phyloP scores from a whole-genome alignment of 2,797 vertebrate species.

The Hydrophis major region DNA sequence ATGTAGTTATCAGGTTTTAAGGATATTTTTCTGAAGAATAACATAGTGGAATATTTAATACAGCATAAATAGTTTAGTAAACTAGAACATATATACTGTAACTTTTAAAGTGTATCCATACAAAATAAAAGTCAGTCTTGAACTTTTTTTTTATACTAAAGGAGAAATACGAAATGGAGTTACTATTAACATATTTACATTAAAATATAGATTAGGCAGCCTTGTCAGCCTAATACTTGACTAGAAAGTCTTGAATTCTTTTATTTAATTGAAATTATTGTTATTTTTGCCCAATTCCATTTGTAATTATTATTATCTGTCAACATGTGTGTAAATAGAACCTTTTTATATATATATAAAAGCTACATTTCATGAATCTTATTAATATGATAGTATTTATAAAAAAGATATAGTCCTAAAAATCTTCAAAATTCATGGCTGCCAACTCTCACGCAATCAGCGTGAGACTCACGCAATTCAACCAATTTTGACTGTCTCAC shows the following conservation, averaged over 20 bases:
- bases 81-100: neutral
- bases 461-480: too few relatives aligned
- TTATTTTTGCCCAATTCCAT: constrained; percentile 60
- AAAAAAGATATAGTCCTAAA: constrained; percentile 24
- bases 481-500: too few relatives aligned
- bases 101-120: neutral
- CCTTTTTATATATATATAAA: constrained; percentile 45
- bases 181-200: constrained; percentile 37
- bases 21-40: neutral
- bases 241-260: constrained; percentile 57
- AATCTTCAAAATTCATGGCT: too few relatives aligned
- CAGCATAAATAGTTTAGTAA: neutral
- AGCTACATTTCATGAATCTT: constrained; percentile 56
- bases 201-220: constrained; percentile 44
- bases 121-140: neutral
- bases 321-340: constrained; percentile 50
- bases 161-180: constrained; percentile 2
- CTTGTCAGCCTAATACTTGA: constrained; percentile 57
- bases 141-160: neutral
- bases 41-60: neutral
- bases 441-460: too few relatives aligned
- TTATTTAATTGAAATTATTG: constrained; percentile 60
- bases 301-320: constrained; percentile 49
- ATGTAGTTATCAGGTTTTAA: neutral
- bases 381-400: constrained; percentile 51